Base-by-base conservation (phyloP, 2,888 invertebrate species). In the Dyspetes luteomarginatus region DNA sequence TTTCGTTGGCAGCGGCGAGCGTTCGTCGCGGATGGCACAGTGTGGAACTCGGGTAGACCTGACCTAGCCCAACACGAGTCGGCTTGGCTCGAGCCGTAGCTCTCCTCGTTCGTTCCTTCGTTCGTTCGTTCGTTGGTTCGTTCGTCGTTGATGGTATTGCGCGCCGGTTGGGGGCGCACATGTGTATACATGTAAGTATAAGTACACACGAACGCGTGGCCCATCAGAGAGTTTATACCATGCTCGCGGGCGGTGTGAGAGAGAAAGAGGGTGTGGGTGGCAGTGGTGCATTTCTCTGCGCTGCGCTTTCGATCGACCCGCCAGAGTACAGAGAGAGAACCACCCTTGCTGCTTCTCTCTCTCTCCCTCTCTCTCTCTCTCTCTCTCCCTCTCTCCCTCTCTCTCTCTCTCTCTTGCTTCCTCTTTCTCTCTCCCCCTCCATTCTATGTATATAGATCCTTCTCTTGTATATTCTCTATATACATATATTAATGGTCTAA, bases 301-400 rank as follows among this genome's bases (percentile, higher is more conserved):
- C 90, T 91, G 91, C 91, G 91, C 91, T 91, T 91, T 91, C 91
- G 89, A 91, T 91, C 91, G 91, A 91, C 91, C 91, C 90, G 89
- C 85, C 87, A 88, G 86, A 86, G 28, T 15, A 28, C 22, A n/a
- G 30, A 45, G 58, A 64, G 43, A 28, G 43, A 69, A 83, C 79
- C 88, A 86, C 79, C 48, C 79, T 76, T 55, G 64, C 78, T 73
- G 58, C 62, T 65, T 56, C 65, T 69, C 74, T n/a, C 41, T 67
- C 19, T 30, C 56, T 24, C 60, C 12, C 36, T 60, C 72, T 41
- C 60, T 71, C 71, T 4, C 60, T 60, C 15, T 67, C 19, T 24
- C 56, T 69, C 79, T 45, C 58, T 69, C 74, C 9, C 41, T 67
- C 19, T 30, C 56, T 24, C 60, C 12, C 36, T 60, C 72, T 41